A percentile compares a stretch with the other conserved stretches of the same genome.
These are phyloP conservation scores for Anguilla japonica DNA, from an alignment of 2,113 vertebrate genomes.

Conservation along the genomic window DNA sequence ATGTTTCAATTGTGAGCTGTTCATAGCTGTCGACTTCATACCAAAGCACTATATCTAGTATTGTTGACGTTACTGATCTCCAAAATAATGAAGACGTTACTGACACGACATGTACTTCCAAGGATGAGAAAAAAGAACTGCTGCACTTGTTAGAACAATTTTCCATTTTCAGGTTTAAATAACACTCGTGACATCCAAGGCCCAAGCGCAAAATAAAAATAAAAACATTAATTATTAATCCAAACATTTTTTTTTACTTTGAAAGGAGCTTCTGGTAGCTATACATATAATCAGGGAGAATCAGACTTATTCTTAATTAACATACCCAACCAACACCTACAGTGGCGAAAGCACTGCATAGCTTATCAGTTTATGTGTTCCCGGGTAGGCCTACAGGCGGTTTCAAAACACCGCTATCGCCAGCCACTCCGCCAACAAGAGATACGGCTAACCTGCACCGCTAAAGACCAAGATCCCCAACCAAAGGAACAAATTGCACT, in stretches of 20 bases:
- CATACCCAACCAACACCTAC: slow-evolving; percentile 37
- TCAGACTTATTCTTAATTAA: slow-evolving; percentile 52
- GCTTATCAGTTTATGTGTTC: slow-evolving; percentile 35
- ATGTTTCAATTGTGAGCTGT: slow-evolving; percentile 42
- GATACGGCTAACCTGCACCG: no score
- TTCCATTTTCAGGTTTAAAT: slow-evolving; percentile 50
- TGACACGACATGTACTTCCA: neutral
- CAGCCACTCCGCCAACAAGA: no score
- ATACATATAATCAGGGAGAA: slow-evolving; percentile 40
- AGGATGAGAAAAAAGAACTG: slow-evolving; percentile 50
- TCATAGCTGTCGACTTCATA: neutral
- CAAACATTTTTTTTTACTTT: slow-evolving; percentile 47
- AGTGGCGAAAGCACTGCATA: slow-evolving; percentile 34
- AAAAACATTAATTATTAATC: slow-evolving; percentile 49
- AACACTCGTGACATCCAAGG: slow-evolving; percentile 39
- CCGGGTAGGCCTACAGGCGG: no score
- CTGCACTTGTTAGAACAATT: slow-evolving; percentile 43
- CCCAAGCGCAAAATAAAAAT: slow-evolving; percentile 46
- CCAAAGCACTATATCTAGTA: neutral
- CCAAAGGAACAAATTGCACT: no score
- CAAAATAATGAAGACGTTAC: neutral
- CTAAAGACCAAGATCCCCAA: no score
- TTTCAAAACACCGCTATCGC: no score
- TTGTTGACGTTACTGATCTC: neutral
- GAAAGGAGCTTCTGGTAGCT: slow-evolving; percentile 38